Base-by-base conservation (phyloP, 1,140 invertebrate species). In the Bombus impatiens region DNA sequence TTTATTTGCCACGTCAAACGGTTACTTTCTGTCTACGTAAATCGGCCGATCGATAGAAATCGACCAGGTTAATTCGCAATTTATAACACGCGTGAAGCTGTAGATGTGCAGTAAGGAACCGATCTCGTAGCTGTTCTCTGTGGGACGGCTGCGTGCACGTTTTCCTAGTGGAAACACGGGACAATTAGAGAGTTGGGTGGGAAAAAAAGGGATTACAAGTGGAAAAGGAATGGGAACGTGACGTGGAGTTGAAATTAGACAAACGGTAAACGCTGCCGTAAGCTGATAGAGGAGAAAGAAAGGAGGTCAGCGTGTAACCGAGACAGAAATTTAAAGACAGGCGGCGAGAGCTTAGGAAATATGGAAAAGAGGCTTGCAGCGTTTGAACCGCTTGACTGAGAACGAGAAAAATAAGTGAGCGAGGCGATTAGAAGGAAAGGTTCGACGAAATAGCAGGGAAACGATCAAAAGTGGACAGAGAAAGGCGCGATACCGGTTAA, bases 171-270 rank as follows among this genome's bases (percentile, higher is more conserved):
- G 37, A 44, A n/a, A 57, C 37, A 57, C 47, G 70, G 53, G 32
- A 82, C 81, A 82, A 82, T 82, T 65, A 82, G 70, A 76, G 15
- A 75, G 70, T 67, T 37, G 37, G 40, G 57, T 13, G 35, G 81
- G 71, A 0, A 65, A 47, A 47, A 76, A 82, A 44, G 81, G 71
- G 71, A 82, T 82, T 82, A 76, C 81, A 82, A 76, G 71, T 62
- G 53, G 81, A 76, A 82, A 82, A 59, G 57, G 71, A 67, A 82
- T 62, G 70, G 25, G 32, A n/a, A 82, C 81, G 81, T 82, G 81
- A 82, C 81, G 32, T 65, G 81, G 40, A 37, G 32, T 35, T 75
- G 47, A 75, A 75, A 82, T 75, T 75, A 71, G 79, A 71, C 35
- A 59, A 59, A 75, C 67, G 53, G 40, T 28, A 22, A 65, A 37